phyloP scores from a whole-genome alignment of 2,113 vertebrate species.

The Craseonycteris thonglongyai region DNA sequence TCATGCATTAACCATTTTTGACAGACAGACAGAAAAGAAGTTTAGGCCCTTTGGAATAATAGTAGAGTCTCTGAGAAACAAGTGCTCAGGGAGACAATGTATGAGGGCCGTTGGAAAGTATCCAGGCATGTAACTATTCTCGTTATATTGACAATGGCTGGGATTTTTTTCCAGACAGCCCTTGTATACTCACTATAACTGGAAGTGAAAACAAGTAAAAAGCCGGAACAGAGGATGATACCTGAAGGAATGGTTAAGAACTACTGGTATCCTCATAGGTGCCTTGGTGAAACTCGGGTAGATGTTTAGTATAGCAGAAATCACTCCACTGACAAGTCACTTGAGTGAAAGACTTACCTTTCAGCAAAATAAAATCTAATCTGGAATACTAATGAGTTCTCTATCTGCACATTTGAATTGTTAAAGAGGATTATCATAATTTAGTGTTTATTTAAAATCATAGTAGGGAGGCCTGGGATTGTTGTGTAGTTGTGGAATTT shows the following conservation, averaged over 20 bases:
- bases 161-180: too few relatives aligned
- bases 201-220: neutral
- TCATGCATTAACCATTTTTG: slow-evolving; percentile 56
- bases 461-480: neutral
- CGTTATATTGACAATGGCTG: too few relatives aligned
- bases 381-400: neutral
- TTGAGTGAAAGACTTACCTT: neutral
- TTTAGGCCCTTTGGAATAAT: neutral
- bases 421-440: neutral
- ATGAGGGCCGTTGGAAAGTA: too few relatives aligned
- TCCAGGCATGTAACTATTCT: too few relatives aligned
- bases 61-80: neutral
- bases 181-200: neutral
- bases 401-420: neutral
- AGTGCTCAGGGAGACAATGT: neutral
- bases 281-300: neutral
- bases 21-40: slow-evolving; percentile 37
- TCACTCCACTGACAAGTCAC: neutral
- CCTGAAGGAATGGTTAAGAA: neutral
- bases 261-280: neutral
- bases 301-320: neutral
- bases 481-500: neutral
- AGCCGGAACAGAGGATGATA: neutral
- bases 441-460: neutral
- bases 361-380: neutral